Evolutionary conservation across 92 coral and sea anemone genomes (phyloP).

Genomic region (Porites evermanni): DNA sequence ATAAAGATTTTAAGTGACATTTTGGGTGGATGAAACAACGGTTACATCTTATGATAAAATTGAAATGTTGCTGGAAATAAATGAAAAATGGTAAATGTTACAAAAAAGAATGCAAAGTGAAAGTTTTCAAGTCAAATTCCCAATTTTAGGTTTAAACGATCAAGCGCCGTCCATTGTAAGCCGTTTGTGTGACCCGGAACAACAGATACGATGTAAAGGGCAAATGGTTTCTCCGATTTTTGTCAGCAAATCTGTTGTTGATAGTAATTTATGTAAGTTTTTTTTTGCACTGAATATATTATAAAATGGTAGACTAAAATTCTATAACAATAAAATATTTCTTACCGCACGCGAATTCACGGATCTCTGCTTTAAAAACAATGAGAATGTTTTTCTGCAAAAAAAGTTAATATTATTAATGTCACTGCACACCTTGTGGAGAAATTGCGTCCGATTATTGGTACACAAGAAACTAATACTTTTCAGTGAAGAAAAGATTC

Average conservation of each 20-base stretch:
- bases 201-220: not conserved
- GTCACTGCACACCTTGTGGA: not conserved
- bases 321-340: not conserved
- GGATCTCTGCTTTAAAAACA: not conserved
- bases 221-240: not conserved
- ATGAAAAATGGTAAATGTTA: no score
- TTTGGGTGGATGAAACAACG: no score
- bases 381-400: not conserved
- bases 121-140: no score
- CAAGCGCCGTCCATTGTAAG: not conserved
- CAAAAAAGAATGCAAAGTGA: no score
- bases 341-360: not conserved
- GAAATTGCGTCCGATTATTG: constrained; percentile 15
- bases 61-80: not conserved
- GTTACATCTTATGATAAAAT: no score
- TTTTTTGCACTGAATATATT: not conserved
- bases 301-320: not conserved
- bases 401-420: not conserved
- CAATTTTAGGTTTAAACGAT: not conserved
- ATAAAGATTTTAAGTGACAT: no score
- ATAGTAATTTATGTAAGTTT: not conserved
- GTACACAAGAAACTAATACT: constrained; percentile 12
- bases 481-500: not conserved
- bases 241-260: not conserved
- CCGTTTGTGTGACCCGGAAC: not conserved